Conservation (phyloP, 2,113 vertebrate species). For the Etheostoma spectabile region DNA sequence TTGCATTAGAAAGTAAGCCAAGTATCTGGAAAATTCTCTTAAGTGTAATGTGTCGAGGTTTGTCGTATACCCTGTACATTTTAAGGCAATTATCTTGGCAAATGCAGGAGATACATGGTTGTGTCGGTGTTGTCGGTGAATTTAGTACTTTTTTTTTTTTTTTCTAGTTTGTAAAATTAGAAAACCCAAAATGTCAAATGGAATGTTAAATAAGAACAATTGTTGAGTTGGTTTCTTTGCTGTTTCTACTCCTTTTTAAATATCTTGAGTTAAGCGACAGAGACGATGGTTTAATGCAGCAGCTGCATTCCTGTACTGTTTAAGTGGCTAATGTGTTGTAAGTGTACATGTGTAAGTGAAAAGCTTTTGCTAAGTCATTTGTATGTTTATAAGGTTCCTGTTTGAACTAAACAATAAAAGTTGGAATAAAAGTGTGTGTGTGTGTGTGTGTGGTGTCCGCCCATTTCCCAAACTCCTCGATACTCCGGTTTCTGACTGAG, state of each 20-base stretch:
- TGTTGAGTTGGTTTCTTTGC: slow-evolving; percentile 15
- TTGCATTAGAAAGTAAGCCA: not conserved
- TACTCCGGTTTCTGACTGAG: too few species aligned
- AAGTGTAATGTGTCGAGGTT: slow-evolving; percentile 16
- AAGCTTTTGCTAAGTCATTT: slow-evolving; percentile 62
- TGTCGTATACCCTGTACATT: not conserved
- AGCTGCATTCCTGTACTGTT: slow-evolving; percentile 55
- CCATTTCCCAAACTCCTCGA: too few species aligned
- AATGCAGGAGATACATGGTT: not conserved
- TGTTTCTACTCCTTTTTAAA: slow-evolving; percentile 11
- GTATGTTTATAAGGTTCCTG: slow-evolving; percentile 68
- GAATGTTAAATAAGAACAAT: not conserved
- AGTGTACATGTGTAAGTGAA: slow-evolving; percentile 46
- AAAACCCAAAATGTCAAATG: not conserved
- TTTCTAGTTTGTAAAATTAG: slow-evolving; percentile 10
- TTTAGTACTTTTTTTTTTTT: slow-evolving; percentile 15
- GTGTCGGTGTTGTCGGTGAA: not conserved
- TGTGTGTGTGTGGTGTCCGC: too few species aligned
- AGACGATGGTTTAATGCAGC: slow-evolving; percentile 13
- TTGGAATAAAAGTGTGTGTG: slow-evolving; percentile 52
- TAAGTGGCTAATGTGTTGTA: slow-evolving; percentile 53
- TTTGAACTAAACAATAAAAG: slow-evolving; percentile 69
- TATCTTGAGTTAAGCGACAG: not conserved
- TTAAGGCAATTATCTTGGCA: not conserved
- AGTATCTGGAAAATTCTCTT: not conserved